Percentiles rank a stretch among this genome's conserved stretches.
Evolutionary conservation across 1,140 invertebrate species (phyloP).

Genomic region (Conus betulinus): DNA sequence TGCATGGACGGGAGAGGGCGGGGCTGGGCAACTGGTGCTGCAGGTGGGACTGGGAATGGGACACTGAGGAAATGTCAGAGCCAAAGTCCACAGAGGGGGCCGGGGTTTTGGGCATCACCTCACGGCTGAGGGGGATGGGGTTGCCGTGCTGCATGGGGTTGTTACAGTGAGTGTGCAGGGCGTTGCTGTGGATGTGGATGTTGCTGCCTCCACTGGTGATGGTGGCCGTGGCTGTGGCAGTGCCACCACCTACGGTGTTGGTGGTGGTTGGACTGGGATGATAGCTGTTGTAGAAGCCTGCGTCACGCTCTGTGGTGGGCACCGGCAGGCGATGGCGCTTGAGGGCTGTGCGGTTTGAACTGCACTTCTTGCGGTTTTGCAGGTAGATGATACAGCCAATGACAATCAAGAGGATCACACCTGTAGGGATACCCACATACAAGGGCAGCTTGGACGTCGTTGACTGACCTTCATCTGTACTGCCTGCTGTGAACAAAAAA

Average conservation of each 20-base stretch:
- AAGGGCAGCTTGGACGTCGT: slow-evolving; percentile 59
- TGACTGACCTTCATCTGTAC: slow-evolving; percentile 5
- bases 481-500: not conserved
- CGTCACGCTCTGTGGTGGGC: slow-evolving; percentile 64
- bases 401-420: slow-evolving; percentile 57
- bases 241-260: slow-evolving; percentile 39
- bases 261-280: slow-evolving; percentile 46
- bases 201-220: slow-evolving; percentile 47
- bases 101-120: slow-evolving; percentile 56
- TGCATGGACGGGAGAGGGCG: slow-evolving; percentile 33
- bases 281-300: slow-evolving; percentile 47
- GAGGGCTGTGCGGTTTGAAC: slow-evolving; percentile 36
- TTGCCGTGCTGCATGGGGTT: slow-evolving; percentile 41
- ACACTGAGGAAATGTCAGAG: slow-evolving; percentile 71
- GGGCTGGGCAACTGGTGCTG: slow-evolving; percentile 42
- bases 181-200: slow-evolving; percentile 45
- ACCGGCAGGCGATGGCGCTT: slow-evolving; percentile 61
- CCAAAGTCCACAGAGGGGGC: slow-evolving; percentile 65
- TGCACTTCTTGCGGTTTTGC: slow-evolving; percentile 53
- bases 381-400: slow-evolving; percentile 59
- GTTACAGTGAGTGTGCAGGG: slow-evolving; percentile 36
- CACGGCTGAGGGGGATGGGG: slow-evolving; percentile 43
- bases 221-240: slow-evolving; percentile 46
- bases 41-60: slow-evolving; percentile 58
- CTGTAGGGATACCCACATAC: slow-evolving; percentile 63